Percentiles rank a stretch among this genome's conserved stretches.
Evolutionary conservation across 2,888 invertebrate species (phyloP).

Genomic region (Melipona beecheii): DNA sequence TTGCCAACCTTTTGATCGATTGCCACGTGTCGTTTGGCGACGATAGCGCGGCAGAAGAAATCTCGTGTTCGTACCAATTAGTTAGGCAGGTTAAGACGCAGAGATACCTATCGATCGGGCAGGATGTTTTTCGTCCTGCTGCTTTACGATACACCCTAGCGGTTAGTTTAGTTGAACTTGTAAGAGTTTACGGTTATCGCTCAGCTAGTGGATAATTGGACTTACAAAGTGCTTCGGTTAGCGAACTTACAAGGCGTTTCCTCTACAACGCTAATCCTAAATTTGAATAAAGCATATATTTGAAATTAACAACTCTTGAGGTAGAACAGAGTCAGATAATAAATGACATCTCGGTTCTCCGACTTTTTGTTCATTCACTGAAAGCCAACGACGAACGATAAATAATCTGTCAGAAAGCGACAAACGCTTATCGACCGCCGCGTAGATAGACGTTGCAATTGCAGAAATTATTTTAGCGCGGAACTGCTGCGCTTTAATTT

Average conservation of each 20-base stretch:
- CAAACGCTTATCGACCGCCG: not conserved
- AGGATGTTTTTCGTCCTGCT: not conserved
- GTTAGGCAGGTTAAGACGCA: not conserved
- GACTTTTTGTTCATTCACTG: not conserved
- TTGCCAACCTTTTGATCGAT: not conserved
- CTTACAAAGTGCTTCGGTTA: not conserved
- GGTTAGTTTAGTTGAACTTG: not conserved
- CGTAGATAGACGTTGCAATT: not conserved
- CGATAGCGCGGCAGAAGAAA: not conserved
- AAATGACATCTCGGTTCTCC: too few relatives aligned
- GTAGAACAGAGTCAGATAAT: too few relatives aligned
- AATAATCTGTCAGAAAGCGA: not conserved
- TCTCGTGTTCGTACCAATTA: not conserved
- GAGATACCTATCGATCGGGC: not conserved
- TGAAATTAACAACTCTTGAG: not conserved
- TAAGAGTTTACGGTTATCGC: not conserved
- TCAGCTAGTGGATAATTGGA: not conserved
- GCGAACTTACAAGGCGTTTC: not conserved
- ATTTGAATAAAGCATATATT: not conserved
- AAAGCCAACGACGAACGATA: not conserved
- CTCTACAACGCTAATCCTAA: not conserved
- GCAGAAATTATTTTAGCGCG: slow-evolving; percentile 15
- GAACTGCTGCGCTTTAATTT: slow-evolving; percentile 2
- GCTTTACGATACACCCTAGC: not conserved
- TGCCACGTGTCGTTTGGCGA: not conserved